Evolutionary conservation across 1,140 invertebrate genomes (phyloP).

Genomic region (Streblospio benedicti): DNA sequence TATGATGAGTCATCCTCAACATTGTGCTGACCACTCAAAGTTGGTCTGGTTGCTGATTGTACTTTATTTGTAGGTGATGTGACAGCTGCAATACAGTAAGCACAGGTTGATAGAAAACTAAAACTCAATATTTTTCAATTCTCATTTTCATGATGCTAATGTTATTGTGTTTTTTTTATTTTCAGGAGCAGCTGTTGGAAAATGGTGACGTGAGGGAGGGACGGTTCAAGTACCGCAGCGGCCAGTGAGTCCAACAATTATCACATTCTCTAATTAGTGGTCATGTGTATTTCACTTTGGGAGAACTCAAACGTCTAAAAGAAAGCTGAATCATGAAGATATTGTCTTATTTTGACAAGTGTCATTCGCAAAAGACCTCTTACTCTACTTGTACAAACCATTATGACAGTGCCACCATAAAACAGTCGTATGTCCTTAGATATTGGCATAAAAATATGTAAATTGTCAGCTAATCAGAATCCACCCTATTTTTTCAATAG

Average conservation of each 20-base stretch:
- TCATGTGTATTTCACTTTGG: not conserved
- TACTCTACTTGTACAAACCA: not conserved
- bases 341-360: not conserved
- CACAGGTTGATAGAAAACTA: too few relatives aligned
- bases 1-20: too few relatives aligned
- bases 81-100: too few relatives aligned
- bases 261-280: not conserved
- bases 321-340: not conserved
- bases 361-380: not conserved
- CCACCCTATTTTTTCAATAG: not conserved
- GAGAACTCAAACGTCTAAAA: not conserved
- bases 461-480: not conserved
- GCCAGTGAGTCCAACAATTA: not conserved
- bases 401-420: not conserved
- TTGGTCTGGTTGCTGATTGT: too few relatives aligned
- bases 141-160: too few relatives aligned
- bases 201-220: not conserved
- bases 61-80: too few relatives aligned
- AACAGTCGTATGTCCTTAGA: not conserved
- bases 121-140: too few relatives aligned
- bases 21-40: too few relatives aligned
- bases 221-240: not conserved
- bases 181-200: not conserved
- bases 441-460: not conserved
- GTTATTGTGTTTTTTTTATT: not conserved